phyloP scores from a whole-genome alignment of 2,113 vertebrate genomes.

The Paralichthys olivaceus region DNA sequence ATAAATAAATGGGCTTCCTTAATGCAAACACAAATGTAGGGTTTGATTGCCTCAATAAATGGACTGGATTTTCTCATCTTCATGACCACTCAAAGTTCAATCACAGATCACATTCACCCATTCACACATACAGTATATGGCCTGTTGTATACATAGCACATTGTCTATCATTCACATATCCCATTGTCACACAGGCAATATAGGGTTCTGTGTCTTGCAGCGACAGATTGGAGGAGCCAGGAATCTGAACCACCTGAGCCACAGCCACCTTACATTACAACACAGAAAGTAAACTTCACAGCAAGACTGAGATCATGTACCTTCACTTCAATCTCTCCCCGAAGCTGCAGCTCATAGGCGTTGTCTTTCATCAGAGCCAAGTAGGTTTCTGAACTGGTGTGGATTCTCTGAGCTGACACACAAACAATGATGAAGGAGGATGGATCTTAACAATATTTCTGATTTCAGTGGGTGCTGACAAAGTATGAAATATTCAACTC shows the following conservation, averaged over 20 bases:
- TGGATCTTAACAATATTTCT: neutral
- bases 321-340: slow-evolving; percentile 93
- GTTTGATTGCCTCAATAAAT: too few relatives aligned
- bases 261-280: neutral
- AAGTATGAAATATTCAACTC: too few relatives aligned
- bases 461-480: too few relatives aligned
- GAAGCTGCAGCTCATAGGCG: slow-evolving; percentile 87
- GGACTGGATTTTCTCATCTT: neutral
- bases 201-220: too few relatives aligned
- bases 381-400: slow-evolving; percentile 89
- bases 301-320: slow-evolving; percentile 69
- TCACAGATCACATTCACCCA: too few relatives aligned
- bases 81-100: neutral
- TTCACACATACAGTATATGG: neutral
- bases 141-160: too few relatives aligned
- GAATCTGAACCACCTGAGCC: too few relatives aligned
- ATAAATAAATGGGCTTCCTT: too few relatives aligned
- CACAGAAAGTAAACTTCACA: neutral
- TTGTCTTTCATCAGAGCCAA: slow-evolving; percentile 85
- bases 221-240: too few relatives aligned
- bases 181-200: too few relatives aligned
- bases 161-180: too few relatives aligned
- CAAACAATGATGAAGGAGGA: neutral
- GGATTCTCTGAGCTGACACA: slow-evolving; percentile 88
- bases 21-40: too few relatives aligned